These are phyloP conservation scores for Malacoraja senta DNA, from an alignment of 2,797 vertebrate genomes.

Conservation along the genomic window DNA sequence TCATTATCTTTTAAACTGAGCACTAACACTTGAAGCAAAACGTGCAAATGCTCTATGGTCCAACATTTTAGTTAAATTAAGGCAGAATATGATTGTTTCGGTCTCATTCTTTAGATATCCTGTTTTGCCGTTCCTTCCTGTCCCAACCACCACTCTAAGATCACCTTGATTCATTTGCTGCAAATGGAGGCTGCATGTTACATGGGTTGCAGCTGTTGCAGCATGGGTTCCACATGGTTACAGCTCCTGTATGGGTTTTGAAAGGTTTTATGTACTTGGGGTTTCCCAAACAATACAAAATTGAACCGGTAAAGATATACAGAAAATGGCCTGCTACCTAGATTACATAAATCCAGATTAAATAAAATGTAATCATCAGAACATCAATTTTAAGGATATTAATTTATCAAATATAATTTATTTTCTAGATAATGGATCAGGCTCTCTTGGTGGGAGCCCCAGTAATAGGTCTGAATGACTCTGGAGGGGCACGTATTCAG, in stretches of 20 bases:
- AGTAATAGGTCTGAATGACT: slow-evolving; percentile 92
- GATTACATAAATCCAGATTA: background rate
- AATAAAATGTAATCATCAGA: background rate
- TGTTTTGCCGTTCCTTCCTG: background rate
- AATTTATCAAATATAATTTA: background rate
- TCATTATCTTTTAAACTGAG: background rate
- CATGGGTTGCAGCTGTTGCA: too few relatives aligned
- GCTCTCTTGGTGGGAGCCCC: slow-evolving; percentile 86
- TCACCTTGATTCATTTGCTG: background rate
- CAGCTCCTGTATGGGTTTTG: background rate
- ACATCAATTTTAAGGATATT: background rate
- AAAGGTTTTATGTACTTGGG: background rate
- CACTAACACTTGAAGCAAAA: background rate
- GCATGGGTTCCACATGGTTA: too few relatives aligned
- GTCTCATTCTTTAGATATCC: background rate
- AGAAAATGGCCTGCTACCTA: background rate
- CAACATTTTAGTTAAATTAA: background rate
- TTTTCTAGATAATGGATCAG: slow-evolving; percentile 87
- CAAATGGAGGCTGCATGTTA: background rate
- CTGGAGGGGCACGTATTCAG: slow-evolving; percentile 92
- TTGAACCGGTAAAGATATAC: background rate
- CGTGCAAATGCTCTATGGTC: background rate
- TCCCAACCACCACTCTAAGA: background rate
- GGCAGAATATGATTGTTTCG: background rate
- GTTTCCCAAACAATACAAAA: background rate